Evolutionary conservation across 2,113 vertebrate species (phyloP).

Genomic region (Anas platyrhynchos): DNA sequence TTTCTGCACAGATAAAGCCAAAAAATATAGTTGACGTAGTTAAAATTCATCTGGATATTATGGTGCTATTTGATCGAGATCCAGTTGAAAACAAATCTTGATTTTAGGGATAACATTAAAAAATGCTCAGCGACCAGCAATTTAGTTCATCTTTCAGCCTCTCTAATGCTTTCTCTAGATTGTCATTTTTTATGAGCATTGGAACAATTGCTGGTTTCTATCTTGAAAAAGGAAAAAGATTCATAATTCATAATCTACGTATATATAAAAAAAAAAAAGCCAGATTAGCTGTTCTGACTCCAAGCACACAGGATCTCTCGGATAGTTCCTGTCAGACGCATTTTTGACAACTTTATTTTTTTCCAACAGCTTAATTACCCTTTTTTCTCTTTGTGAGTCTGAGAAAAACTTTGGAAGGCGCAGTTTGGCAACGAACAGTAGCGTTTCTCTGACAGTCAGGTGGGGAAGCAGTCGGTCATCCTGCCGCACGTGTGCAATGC

Average conservation of each 20-base stretch:
- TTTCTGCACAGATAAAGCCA: neutral
- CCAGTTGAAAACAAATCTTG: constrained; percentile 9
- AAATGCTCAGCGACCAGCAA: neutral
- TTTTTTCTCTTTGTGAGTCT: constrained; percentile 87
- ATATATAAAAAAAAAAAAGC: constrained; percentile 22
- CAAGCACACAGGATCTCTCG: constrained; percentile 23
- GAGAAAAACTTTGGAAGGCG: constrained; percentile 89
- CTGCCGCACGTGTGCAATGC: constrained; percentile 89
- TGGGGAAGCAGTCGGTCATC: constrained; percentile 93
- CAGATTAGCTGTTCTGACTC: constrained; percentile 63
- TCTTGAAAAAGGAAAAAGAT: constrained; percentile 44
- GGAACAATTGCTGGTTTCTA: constrained; percentile 53
- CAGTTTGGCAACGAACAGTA: constrained; percentile 89
- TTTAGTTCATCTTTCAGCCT: constrained; percentile 9
- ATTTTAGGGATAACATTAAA: neutral
- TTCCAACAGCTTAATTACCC: constrained; percentile 80
- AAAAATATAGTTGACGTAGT: neutral
- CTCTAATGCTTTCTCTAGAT: constrained; percentile 47
- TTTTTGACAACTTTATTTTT: constrained; percentile 69
- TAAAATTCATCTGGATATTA: neutral
- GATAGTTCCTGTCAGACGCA: constrained; percentile 59
- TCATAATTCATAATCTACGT: constrained; percentile 60
- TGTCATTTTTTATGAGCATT: constrained; percentile 47
- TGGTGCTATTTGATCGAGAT: neutral
- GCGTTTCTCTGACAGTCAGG: constrained; percentile 92